These are phyloP conservation scores for Lerema accius DNA, from an alignment of 1,140 invertebrate species.

Conservation along the genomic window DNA sequence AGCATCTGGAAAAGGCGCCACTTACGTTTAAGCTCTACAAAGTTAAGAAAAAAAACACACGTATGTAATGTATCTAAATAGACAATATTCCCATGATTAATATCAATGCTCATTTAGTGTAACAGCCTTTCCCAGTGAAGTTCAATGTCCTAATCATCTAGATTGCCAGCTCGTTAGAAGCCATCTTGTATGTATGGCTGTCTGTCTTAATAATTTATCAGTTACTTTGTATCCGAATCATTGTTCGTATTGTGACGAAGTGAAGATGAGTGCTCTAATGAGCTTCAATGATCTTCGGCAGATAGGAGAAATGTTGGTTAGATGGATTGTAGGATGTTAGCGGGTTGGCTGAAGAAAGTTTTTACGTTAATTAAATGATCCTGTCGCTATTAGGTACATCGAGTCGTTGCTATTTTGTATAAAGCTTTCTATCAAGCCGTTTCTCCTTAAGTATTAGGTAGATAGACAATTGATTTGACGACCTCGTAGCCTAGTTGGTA, in stretches of 20 bases:
- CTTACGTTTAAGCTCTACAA: too few species aligned
- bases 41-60: too few species aligned
- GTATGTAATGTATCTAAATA: too few species aligned
- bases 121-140: slow-evolving; percentile 5
- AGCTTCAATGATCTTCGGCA: not conserved
- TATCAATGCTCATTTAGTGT: not conserved
- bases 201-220: slow-evolving; percentile 13
- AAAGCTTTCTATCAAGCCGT: too few species aligned
- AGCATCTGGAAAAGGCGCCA: too few species aligned
- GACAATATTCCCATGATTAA: not conserved
- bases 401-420: too few species aligned
- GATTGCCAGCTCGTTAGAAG: not conserved
- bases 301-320: not conserved
- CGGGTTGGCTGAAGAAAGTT: not conserved
- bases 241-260: not conserved
- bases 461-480: too few species aligned
- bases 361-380: not conserved
- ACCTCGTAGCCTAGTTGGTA: too few species aligned
- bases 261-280: not conserved
- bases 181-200: slow-evolving; percentile 5
- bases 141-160: slow-evolving; percentile 16
- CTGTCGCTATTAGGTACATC: too few species aligned
- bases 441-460: too few species aligned
- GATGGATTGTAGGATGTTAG: not conserved
- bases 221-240: not conserved